These are phyloP conservation scores for Ranitomeya imitator DNA, from an alignment of 2,113 vertebrate genomes.

Conservation along the genomic window DNA sequence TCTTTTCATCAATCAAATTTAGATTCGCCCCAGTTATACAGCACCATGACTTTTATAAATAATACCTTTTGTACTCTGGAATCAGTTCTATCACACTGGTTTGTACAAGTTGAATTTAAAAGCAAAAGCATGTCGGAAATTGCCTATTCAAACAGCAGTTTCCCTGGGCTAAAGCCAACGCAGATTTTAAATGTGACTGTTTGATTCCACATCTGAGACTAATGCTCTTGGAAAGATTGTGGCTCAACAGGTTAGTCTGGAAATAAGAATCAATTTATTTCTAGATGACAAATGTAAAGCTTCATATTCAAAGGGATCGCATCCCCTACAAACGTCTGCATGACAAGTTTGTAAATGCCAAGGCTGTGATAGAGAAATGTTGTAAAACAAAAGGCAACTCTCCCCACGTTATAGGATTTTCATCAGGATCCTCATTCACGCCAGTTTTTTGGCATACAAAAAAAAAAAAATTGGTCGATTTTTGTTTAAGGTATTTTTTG, in stretches of 20 bases:
- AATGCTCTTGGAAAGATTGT: slow-evolving; percentile 36
- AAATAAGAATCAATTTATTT: slow-evolving; percentile 28
- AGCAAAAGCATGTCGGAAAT: slow-evolving; percentile 24
- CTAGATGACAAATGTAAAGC: slow-evolving; percentile 17
- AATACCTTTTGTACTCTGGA: slow-evolving; percentile 41
- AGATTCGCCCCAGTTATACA: slow-evolving; percentile 27
- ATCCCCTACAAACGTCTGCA: neutral
- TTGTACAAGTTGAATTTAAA: slow-evolving; percentile 41
- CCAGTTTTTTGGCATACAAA: no score
- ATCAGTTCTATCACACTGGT: slow-evolving; percentile 29
- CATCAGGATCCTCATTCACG: neutral
- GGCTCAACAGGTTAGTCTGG: slow-evolving; percentile 15
- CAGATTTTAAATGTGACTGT: slow-evolving; percentile 29
- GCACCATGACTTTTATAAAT: slow-evolving; percentile 39
- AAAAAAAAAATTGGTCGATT: no score
- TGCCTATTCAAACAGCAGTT: slow-evolving; percentile 43
- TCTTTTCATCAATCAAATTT: slow-evolving; percentile 44
- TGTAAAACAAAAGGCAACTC: neutral
- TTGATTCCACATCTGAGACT: slow-evolving; percentile 43
- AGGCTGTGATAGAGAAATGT: neutral
- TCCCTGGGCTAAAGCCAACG: slow-evolving; percentile 23
- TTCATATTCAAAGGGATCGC: neutral
- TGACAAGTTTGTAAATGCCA: neutral
- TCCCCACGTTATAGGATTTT: neutral
- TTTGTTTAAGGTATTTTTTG: no score